Conservation (phyloP, 2,888 invertebrate genomes). For the Lasioglossum villosulum region DNA sequence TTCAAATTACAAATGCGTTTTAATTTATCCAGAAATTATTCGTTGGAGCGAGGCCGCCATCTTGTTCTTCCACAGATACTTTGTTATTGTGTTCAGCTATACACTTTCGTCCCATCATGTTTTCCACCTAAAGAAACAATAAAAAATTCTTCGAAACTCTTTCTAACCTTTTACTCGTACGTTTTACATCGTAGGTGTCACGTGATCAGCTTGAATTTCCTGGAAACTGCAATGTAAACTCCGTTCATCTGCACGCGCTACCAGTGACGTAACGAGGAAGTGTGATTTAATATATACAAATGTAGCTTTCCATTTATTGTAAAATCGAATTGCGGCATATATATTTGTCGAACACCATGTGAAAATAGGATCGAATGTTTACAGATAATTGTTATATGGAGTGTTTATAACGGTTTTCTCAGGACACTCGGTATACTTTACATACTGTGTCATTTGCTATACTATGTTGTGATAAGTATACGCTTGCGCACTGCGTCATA, state of each 20-base stretch:
- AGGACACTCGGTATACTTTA: background rate
- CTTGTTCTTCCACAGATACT: background rate
- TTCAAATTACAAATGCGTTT: background rate
- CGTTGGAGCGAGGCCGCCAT: background rate
- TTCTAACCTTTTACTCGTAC: background rate
- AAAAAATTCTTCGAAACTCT: background rate
- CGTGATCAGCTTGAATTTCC: background rate
- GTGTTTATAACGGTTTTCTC: background rate
- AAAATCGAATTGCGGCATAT: background rate
- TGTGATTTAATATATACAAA: background rate
- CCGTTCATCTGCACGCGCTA: background rate
- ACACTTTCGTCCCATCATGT: background rate
- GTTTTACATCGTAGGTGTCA: background rate
- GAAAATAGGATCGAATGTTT: background rate
- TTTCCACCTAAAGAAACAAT: background rate
- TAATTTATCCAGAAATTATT: background rate
- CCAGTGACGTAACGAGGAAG: background rate
- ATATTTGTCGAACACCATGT: background rate
- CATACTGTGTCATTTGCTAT: slow-evolving; percentile 13
- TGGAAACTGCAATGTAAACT: background rate
- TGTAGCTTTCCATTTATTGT: background rate
- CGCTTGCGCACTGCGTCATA: slow-evolving; percentile 68
- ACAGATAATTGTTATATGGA: background rate
- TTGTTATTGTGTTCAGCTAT: background rate
- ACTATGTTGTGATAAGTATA: slow-evolving; percentile 26